These are phyloP conservation scores for Tillus elongatus DNA, from an alignment of 2,888 invertebrate species.

Conservation along the genomic window DNA sequence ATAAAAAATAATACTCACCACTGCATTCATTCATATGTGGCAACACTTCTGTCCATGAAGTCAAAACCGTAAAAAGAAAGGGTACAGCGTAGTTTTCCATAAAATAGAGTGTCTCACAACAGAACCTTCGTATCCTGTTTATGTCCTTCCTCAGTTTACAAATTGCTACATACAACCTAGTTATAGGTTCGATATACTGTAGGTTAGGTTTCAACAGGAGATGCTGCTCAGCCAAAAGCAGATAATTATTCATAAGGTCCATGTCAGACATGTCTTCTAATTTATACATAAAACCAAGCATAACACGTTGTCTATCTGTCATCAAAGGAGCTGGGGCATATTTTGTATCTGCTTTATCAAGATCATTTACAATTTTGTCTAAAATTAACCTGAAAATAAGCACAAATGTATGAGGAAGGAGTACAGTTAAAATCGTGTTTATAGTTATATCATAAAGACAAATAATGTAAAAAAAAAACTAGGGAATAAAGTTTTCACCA, in stretches of 20 bases:
- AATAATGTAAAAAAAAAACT: too few relatives aligned
- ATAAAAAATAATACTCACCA: slow-evolving; percentile 17
- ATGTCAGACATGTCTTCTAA: slow-evolving; percentile 30
- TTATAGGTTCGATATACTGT: slow-evolving; percentile 22
- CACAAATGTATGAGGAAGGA: slow-evolving; percentile 5
- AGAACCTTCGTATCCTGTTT: slow-evolving; percentile 39
- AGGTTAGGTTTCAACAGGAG: slow-evolving; percentile 19
- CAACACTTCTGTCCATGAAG: slow-evolving; percentile 43
- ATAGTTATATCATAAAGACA: too few relatives aligned
- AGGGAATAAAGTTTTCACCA: too few relatives aligned
- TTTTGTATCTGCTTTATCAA: slow-evolving; percentile 33
- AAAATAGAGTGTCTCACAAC: slow-evolving; percentile 42
- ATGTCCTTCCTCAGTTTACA: slow-evolving; percentile 35
- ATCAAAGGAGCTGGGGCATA: slow-evolving; percentile 43
- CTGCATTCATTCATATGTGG: slow-evolving; percentile 33
- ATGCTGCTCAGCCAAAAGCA: slow-evolving; percentile 24
- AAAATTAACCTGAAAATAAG: slow-evolving; percentile 26
- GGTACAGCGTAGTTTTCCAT: slow-evolving; percentile 35
- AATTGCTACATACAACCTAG: slow-evolving; percentile 30
- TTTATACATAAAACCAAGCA: slow-evolving; percentile 36
- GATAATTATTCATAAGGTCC: slow-evolving; percentile 26
- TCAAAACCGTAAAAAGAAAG: slow-evolving; percentile 37
- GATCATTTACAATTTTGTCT: slow-evolving; percentile 22
- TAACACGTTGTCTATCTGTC: slow-evolving; percentile 39
- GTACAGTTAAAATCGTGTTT: background rate